Conservation (phyloP, 2,797 vertebrate genomes). For the Masticophis lateralis region DNA sequence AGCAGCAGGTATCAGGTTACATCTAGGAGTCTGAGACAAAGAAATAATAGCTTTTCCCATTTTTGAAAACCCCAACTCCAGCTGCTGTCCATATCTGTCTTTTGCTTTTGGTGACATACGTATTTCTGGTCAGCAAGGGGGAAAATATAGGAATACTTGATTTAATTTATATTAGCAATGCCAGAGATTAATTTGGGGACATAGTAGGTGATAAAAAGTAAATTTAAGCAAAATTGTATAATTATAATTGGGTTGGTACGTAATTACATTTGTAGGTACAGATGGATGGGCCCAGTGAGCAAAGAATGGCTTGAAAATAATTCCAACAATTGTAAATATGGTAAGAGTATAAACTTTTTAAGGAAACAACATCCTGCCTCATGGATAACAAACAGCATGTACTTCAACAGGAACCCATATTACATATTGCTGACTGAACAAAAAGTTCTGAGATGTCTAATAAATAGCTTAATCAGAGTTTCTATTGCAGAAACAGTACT, state of each 20-base stretch:
- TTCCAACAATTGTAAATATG: neutral
- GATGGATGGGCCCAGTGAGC: neutral
- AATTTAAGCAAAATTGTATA: neutral
- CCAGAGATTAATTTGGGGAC: neutral
- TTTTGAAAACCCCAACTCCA: neutral
- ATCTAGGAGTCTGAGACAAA: neutral
- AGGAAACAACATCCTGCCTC: fast-evolving
- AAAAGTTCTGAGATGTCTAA: neutral
- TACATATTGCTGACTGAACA: neutral
- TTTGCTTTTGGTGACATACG: neutral
- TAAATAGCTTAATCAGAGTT: neutral
- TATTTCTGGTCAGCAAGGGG: neutral
- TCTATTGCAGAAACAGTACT: neutral
- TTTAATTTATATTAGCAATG: neutral
- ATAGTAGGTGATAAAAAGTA: neutral
- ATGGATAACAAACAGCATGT: too few relatives aligned
- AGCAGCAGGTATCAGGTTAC: neutral
- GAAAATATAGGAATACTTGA: neutral
- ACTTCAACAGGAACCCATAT: neutral
- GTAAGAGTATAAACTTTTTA: neutral
- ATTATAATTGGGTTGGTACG: neutral
- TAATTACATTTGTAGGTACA: neutral
- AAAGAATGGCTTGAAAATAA: neutral
- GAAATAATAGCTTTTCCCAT: neutral
- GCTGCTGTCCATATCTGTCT: neutral